Conservation (phyloP, 2,888 invertebrate genomes). For the Drosophila ustulata region DNA sequence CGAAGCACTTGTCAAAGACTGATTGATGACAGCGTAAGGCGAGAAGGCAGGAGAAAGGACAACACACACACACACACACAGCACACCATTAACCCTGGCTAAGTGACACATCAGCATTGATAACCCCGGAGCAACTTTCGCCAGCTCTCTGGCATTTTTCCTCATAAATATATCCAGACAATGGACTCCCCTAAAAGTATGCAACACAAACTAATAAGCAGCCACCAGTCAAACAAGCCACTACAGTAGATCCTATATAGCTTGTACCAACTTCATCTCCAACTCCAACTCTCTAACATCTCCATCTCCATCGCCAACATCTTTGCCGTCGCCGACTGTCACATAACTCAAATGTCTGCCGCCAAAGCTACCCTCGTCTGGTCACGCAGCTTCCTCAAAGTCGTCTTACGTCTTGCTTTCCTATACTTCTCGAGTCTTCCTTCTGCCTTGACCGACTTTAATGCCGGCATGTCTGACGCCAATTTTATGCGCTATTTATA, state of each 20-base stretch:
- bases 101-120: slow-evolving; percentile 72
- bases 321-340: slow-evolving; percentile 60
- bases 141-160: slow-evolving; percentile 55
- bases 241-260: slow-evolving; percentile 54
- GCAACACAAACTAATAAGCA: slow-evolving; percentile 77
- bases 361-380: slow-evolving; percentile 75
- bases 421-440: slow-evolving; percentile 17
- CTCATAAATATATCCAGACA: slow-evolving; percentile 74
- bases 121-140: slow-evolving; percentile 48
- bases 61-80: neutral
- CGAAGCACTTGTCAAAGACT: slow-evolving; percentile 61
- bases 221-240: slow-evolving; percentile 58
- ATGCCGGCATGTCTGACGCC: slow-evolving; percentile 82
- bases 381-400: slow-evolving; percentile 65
- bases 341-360: slow-evolving; percentile 80
- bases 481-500: slow-evolving; percentile 72
- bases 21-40: slow-evolving; percentile 68
- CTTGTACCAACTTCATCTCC: slow-evolving; percentile 28
- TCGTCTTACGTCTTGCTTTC: slow-evolving; percentile 12
- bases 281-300: slow-evolving; percentile 3
- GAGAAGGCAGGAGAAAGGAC: slow-evolving; percentile 18
- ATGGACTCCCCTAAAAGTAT: slow-evolving; percentile 50
- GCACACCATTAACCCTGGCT: slow-evolving; percentile 63
- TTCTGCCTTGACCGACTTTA: slow-evolving; percentile 76
- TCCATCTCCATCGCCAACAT: neutral